A percentile compares a stretch with the other conserved stretches of the same genome.
phyloP scores from a whole-genome alignment of 1,140 invertebrate species.

The Hydropsyche tenuis region DNA sequence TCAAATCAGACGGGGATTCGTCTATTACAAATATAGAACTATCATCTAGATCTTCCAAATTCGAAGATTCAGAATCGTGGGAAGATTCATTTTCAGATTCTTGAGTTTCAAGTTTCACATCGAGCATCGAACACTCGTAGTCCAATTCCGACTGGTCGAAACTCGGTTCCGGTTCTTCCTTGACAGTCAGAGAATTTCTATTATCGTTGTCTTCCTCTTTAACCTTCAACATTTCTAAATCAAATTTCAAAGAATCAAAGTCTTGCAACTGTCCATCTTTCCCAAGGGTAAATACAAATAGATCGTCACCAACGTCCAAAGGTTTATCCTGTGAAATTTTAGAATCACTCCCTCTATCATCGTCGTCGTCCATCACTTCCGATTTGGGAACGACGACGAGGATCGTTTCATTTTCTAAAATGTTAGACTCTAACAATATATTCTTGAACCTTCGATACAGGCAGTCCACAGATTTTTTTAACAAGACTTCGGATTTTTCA shows the following conservation, averaged over 20 bases:
- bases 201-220: not conserved
- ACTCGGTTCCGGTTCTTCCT: not conserved
- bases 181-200: not conserved
- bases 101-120: not conserved
- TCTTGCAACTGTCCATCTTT: not conserved
- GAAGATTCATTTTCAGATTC: not conserved
- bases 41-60: not conserved
- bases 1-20: not conserved
- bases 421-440: constrained; percentile 1
- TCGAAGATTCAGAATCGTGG: not conserved
- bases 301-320: not conserved
- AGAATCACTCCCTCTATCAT: not conserved
- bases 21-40: not conserved
- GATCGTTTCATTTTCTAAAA: constrained; percentile 39
- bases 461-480: constrained; percentile 38
- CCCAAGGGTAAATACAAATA: not conserved
- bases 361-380: constrained; percentile 5
- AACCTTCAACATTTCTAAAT: not conserved
- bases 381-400: constrained; percentile 41
- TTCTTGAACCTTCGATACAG: constrained; percentile 26
- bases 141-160: no score
- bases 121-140: no score
- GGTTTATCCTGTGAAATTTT: not conserved
- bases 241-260: not conserved
- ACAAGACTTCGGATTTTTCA: constrained; percentile 38